phyloP scores from a whole-genome alignment of 2,113 vertebrate genomes.

The Sardina pilchardus region DNA sequence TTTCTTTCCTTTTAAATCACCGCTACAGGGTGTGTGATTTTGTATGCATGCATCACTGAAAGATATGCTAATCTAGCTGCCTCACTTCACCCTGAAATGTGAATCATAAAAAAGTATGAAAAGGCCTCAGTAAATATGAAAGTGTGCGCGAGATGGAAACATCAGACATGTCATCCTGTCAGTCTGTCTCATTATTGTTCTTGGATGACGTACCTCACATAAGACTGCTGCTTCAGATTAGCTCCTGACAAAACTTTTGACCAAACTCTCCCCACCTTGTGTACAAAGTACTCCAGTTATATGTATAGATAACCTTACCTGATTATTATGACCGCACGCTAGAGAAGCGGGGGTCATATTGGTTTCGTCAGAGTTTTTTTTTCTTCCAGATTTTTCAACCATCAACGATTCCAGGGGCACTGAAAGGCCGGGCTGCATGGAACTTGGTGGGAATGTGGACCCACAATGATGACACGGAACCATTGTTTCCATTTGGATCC shows the following conservation, averaged over 20 bases:
- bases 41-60: constrained; percentile 52
- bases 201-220: neutral
- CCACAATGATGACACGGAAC: no score
- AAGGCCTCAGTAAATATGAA: neutral
- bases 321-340: neutral
- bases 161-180: constrained; percentile 27
- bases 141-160: constrained; percentile 24
- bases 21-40: constrained; percentile 47
- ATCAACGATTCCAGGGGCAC: no score
- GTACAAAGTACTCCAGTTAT: no score
- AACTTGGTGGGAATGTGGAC: no score
- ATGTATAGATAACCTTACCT: neutral
- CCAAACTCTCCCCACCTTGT: neutral
- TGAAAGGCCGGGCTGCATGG: no score
- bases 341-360: no score
- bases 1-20: constrained; percentile 47
- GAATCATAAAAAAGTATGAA: constrained; percentile 43
- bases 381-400: no score
- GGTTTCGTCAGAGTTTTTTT: no score
- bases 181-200: constrained; percentile 9
- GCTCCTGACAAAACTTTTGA: neutral
- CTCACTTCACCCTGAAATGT: constrained; percentile 50
- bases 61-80: constrained; percentile 56
- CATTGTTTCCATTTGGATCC: no score
- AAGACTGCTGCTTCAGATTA: neutral